phyloP scores from a whole-genome alignment of 1,140 invertebrate genomes.

The Cyphomyrmex costatus region DNA sequence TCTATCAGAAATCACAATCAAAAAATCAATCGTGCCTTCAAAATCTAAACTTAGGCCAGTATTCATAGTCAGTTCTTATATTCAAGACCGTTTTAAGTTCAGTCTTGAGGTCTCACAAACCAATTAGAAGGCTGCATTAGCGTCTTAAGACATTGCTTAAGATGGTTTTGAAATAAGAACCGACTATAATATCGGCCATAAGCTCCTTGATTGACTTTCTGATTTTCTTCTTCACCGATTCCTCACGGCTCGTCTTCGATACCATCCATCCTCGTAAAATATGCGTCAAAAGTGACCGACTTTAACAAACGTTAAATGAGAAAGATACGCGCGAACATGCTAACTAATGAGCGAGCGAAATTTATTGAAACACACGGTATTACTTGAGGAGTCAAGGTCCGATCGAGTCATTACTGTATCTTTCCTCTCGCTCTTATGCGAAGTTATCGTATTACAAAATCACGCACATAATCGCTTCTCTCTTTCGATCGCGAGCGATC shows the following conservation, averaged over 20 bases:
- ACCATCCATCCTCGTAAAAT: background rate
- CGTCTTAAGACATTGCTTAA: too few relatives aligned
- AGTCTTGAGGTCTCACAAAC: too few relatives aligned
- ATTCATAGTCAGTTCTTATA: too few relatives aligned
- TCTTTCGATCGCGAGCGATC: background rate
- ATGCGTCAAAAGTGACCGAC: background rate
- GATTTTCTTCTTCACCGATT: background rate
- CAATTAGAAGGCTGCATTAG: too few relatives aligned
- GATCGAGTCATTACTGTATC: slow-evolving; percentile 63
- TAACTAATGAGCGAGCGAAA: slow-evolving; percentile 40
- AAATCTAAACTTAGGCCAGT: too few relatives aligned
- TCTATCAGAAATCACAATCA: too few relatives aligned
- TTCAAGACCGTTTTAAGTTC: too few relatives aligned
- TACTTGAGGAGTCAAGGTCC: slow-evolving; percentile 76
- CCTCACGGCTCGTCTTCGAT: too few relatives aligned
- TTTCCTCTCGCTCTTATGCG: slow-evolving; percentile 54
- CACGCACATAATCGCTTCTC: slow-evolving; percentile 15
- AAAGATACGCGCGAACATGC: background rate
- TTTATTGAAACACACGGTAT: background rate
- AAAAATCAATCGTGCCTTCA: too few relatives aligned
- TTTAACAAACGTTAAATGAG: too few relatives aligned
- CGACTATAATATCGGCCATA: too few relatives aligned
- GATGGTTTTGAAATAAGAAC: too few relatives aligned
- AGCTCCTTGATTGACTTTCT: background rate
- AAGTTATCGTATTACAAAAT: slow-evolving; percentile 72